These are phyloP conservation scores for Cerceris rybyensis DNA, from an alignment of 2,888 invertebrate genomes.

Conservation along the genomic window DNA sequence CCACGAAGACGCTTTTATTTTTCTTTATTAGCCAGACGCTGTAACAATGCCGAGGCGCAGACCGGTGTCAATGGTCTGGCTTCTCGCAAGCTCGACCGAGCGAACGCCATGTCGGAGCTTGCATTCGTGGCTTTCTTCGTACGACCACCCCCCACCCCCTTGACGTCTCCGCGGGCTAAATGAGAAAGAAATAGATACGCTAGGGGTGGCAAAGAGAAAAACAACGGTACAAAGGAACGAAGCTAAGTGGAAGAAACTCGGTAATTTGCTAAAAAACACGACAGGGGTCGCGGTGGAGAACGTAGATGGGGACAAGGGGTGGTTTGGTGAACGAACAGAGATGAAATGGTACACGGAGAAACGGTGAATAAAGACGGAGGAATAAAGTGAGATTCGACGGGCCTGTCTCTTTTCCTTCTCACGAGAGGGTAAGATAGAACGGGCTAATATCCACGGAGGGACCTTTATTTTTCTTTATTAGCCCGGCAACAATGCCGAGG, in stretches of 20 bases:
- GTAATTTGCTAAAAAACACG: constrained; percentile 37
- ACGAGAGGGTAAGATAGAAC: constrained; percentile 11
- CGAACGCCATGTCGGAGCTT: background rate
- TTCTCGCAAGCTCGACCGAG: constrained; percentile 45
- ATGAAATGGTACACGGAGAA: no score
- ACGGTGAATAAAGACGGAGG: no score
- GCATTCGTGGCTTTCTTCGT: background rate
- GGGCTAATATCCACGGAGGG: constrained; percentile 71
- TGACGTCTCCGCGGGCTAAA: background rate
- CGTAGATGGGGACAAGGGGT: no score
- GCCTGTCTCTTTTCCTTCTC: no score
- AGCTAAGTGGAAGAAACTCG: constrained; percentile 15
- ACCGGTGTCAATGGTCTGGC: constrained; percentile 60
- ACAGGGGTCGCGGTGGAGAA: no score
- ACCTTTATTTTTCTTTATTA: constrained; percentile 77
- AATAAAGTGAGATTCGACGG: no score
- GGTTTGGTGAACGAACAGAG: no score
- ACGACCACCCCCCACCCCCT: background rate
- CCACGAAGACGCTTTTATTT: constrained; percentile 68
- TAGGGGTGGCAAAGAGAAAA: background rate
- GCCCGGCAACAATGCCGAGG: constrained; percentile 64
- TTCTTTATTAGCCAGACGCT: constrained; percentile 68
- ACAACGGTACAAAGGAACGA: constrained; percentile 12
- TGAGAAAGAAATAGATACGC: background rate
- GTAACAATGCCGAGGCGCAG: constrained; percentile 50